phyloP scores from a whole-genome alignment of 2,113 vertebrate species.

The Fulmarus glacialis region DNA sequence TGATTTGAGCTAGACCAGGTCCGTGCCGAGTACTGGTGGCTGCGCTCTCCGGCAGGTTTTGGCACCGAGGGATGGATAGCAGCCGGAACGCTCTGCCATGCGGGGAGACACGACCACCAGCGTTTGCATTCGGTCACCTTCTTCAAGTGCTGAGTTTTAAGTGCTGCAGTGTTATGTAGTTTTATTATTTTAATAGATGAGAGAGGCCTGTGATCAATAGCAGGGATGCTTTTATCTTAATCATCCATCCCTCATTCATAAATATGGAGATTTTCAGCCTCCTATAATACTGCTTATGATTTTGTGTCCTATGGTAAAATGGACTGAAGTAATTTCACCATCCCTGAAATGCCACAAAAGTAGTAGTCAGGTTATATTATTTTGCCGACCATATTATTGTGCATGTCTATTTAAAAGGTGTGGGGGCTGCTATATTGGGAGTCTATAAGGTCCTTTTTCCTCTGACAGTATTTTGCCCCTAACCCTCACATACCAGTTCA shows the following conservation, averaged over 20 bases:
- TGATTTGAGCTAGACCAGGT: not conserved
- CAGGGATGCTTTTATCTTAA: slow-evolving; percentile 66
- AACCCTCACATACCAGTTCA: not conserved
- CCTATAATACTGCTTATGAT: slow-evolving; percentile 19
- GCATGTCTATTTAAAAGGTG: not conserved
- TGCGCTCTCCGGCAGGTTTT: not conserved
- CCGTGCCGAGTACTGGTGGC: rapidly evolving
- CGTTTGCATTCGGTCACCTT: slow-evolving; percentile 16
- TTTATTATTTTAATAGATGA: slow-evolving; percentile 70
- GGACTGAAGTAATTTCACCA: not conserved
- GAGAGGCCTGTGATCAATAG: slow-evolving; percentile 59
- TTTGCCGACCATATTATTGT: not conserved
- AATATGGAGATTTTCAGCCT: slow-evolving; percentile 57
- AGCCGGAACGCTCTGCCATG: rapidly evolving
- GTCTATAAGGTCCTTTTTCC: not conserved
- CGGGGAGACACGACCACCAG: not conserved
- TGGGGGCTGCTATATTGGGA: not conserved
- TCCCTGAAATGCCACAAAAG: slow-evolving; percentile 8
- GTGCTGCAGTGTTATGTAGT: slow-evolving; percentile 13
- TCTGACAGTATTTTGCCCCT: not conserved
- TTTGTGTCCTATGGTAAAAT: slow-evolving; percentile 20
- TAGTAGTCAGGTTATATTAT: not conserved
- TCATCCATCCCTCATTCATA: slow-evolving; percentile 63
- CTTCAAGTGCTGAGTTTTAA: slow-evolving; percentile 22
- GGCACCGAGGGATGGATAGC: not conserved